Conservation (phyloP, 2,888 invertebrate genomes). For the Tenthredo scrophulariae region DNA sequence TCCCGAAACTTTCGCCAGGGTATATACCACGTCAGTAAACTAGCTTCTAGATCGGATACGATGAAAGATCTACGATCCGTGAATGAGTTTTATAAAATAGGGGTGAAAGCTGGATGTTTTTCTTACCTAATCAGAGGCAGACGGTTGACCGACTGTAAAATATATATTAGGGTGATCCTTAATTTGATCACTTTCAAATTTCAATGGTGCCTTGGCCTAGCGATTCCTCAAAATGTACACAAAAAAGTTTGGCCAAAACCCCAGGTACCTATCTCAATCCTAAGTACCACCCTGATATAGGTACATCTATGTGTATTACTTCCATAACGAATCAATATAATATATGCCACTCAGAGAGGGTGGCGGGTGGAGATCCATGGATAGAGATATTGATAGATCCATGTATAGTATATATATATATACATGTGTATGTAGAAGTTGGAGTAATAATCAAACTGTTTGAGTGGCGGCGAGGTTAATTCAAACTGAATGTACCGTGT, state of each 20-base stretch:
- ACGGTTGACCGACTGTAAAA: too few relatives aligned
- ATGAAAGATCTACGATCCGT: not conserved
- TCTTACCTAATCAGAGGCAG: too few relatives aligned
- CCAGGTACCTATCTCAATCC: too few relatives aligned
- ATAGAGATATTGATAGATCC: not conserved
- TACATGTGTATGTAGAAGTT: not conserved
- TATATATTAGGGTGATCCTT: too few relatives aligned
- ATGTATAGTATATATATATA: not conserved
- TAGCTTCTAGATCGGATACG: not conserved
- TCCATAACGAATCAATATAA: constrained; percentile 4
- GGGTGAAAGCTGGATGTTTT: too few relatives aligned
- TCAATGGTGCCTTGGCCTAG: too few relatives aligned
- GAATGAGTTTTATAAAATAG: not conserved
- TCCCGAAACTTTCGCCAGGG: not conserved
- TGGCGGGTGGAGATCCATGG: not conserved
- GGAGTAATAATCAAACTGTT: not conserved
- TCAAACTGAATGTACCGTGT: constrained; percentile 32
- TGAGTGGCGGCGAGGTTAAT: constrained; percentile 20
- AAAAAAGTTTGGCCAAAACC: too few relatives aligned
- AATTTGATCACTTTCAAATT: too few relatives aligned
- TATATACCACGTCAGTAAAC: not conserved
- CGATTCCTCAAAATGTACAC: too few relatives aligned
- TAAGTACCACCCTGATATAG: too few relatives aligned
- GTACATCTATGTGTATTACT: not conserved
- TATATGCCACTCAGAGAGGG: not conserved